Base-by-base conservation (phyloP, 2,797 vertebrate genomes). In the Alauda arvensis region DNA sequence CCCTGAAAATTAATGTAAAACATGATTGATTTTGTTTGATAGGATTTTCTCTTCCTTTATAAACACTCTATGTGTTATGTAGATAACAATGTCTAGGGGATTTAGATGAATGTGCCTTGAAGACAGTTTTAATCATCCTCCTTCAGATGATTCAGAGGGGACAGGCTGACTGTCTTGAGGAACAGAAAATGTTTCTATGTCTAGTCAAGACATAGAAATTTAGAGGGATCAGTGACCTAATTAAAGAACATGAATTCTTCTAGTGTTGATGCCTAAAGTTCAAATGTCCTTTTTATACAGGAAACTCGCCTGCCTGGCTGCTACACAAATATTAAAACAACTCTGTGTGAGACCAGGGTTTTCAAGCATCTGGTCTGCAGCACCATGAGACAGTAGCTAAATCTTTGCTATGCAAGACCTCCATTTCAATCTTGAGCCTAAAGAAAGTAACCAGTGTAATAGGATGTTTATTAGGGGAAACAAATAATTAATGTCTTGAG, bases 131-230 rank as follows among this genome's bases (percentile, higher is more conserved):
- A 86, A 82, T 33, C 51, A 42, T 77, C 69, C 26, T 91, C 16
- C 88, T 81, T 83, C 76, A 69, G 43, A 83, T 49, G 59, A 88
- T 71, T 15, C 15, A 55, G 66, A 85, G 34, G 72, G 78, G 88
- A 92, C 92, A 94, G 91, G 51, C 89, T 93, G 94, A 77, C 92
- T 91, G 93, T 89, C 93, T 93, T 89, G 88, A 89, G 37, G 59
- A 88, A 19, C 37, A 86, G 83, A 83, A 93, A 91, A 94, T 83
- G 59, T 77, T 88, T 76, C 48, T 65, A 20, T 91, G 55, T 91
- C 83, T 93, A 75, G 86, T 85, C 83, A 93, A 88, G 59, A 39
- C 55, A 34, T 7, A 53, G 83, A 93, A 89, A 80, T 91, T 86
- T 77, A 83, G 75, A 62, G 49, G 63, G 79, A 92, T 88, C 87